Base-by-base conservation (phyloP, 1,140 invertebrate genomes). In the Nebria ingens region DNA sequence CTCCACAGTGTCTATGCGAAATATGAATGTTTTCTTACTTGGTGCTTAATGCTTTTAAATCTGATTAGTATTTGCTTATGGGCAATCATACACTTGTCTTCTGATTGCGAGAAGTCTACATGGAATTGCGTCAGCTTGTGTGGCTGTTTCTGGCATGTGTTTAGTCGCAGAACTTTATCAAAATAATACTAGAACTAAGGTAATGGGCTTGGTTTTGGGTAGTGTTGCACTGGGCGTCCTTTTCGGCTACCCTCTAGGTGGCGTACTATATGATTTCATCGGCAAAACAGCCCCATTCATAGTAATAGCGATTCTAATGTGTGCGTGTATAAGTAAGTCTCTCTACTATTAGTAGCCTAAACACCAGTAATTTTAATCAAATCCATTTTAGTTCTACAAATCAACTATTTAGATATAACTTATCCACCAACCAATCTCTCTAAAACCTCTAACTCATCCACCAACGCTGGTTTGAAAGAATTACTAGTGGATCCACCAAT, bases 21-120 rank as follows among this genome's bases (percentile, higher is more conserved):
- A 34, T 34, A 9, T 9, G 6, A 57, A 20, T 1, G 21, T 64
- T 57, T 61, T 58, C 64, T 72, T 73, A 19, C 68, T n/a, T n/a
- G n/a, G n/a, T n/a, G n/a, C n/a, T n/a, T n/a, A n/a, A n/a, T n/a
- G n/a, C n/a, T n/a, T n/a, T n/a, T n/a, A n/a, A n/a, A n/a, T n/a
- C n/a, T n/a, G n/a, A n/a, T n/a, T n/a, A 85, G 88, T 91, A 42
- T 94, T 93, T 71, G 87, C 90, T 12, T 83, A 89, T 62, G 89
- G 87, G 2, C 76, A 85, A 64, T 82, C 82, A 1, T 93, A 89
- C 70, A 73, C 76, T 38, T 69, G 84, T 0, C 67, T 94, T 20
- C 80, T 93, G 54, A 60, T 91, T 11, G 91, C 90, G 0, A 72
- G 92, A 58, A 87, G 87, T 62, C 71, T 94, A 22, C 91, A 95